phyloP scores from a whole-genome alignment of 2,113 vertebrate species.

The Sporophila hypoxantha region DNA sequence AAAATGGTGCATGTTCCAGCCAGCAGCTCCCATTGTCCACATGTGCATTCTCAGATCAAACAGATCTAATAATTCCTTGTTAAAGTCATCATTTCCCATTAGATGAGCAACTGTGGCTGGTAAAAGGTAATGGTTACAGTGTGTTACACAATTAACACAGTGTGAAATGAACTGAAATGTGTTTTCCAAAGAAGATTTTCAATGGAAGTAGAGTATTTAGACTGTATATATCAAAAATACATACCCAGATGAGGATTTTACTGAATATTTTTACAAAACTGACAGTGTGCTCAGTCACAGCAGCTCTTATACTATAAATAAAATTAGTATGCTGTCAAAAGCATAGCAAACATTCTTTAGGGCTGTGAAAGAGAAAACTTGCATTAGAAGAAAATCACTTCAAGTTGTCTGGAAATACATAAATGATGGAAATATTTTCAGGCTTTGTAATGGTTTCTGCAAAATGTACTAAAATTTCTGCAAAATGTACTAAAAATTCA shows the following conservation, averaged over 20 bases:
- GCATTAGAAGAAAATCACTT: conserved; percentile 9
- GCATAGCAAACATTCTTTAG: not conserved
- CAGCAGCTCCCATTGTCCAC: conserved; percentile 56
- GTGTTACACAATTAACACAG: conserved; percentile 70
- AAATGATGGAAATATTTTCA: conserved; percentile 22
- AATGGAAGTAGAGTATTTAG: conserved; percentile 26
- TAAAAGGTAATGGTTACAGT: conserved; percentile 73
- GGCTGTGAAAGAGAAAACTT: not conserved
- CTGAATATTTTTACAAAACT: conserved; percentile 8
- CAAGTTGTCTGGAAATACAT: not conserved
- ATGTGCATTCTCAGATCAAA: conserved; percentile 66
- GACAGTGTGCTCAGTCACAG: not conserved
- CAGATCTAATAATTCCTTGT: conserved; percentile 70
- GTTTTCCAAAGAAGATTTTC: conserved; percentile 61
- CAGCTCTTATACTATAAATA: not conserved
- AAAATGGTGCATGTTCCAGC: conserved; percentile 63
- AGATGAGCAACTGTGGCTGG: conserved; percentile 67
- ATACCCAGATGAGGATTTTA: not conserved
- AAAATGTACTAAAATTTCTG: conserved; percentile 3
- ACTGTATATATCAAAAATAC: not conserved
- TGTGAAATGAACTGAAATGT: conserved; percentile 73
- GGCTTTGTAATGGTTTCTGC: not conserved
- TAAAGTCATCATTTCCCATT: conserved; percentile 74
- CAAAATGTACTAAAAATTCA: not conserved
- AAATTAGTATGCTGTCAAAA: conserved; percentile 9